These are phyloP conservation scores for Manacus vitellinus DNA, from an alignment of 2,113 vertebrate genomes.

Conservation along the genomic window DNA sequence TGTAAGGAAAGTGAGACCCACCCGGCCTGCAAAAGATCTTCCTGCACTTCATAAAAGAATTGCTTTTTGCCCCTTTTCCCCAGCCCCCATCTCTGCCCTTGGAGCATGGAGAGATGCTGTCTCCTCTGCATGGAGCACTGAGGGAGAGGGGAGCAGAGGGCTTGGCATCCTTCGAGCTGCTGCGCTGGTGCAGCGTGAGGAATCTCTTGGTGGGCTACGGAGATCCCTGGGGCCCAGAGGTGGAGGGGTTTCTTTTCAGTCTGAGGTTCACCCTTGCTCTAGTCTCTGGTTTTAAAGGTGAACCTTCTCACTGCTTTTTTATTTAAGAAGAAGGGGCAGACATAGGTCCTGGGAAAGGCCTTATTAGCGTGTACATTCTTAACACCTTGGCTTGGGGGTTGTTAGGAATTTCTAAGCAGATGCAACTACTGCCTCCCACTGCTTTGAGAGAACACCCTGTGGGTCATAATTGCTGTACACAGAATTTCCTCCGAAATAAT, in stretches of 20 bases:
- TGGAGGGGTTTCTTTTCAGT: background rate
- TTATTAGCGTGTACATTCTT: background rate
- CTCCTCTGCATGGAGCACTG: background rate
- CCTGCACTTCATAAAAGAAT: background rate
- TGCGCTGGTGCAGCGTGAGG: rapidly evolving
- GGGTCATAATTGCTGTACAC: background rate
- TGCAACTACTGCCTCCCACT: background rate
- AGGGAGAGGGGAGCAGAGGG: background rate
- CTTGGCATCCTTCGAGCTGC: background rate
- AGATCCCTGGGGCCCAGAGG: background rate
- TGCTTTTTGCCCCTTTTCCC: background rate
- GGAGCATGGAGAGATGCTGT: background rate
- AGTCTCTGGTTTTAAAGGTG: background rate
- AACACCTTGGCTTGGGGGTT: background rate
- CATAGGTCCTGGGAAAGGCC: background rate
- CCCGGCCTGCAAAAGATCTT: background rate
- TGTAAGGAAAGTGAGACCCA: background rate
- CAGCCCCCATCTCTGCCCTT: background rate
- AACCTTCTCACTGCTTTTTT: background rate
- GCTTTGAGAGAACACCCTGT: background rate
- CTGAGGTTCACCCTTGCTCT: background rate
- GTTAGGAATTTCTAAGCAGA: background rate
- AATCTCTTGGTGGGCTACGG: rapidly evolving
- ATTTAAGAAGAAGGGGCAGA: background rate
- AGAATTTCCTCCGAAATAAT: background rate